These are phyloP conservation scores for Calameuta idolon DNA, from an alignment of 2,888 invertebrate species.

Conservation along the genomic window DNA sequence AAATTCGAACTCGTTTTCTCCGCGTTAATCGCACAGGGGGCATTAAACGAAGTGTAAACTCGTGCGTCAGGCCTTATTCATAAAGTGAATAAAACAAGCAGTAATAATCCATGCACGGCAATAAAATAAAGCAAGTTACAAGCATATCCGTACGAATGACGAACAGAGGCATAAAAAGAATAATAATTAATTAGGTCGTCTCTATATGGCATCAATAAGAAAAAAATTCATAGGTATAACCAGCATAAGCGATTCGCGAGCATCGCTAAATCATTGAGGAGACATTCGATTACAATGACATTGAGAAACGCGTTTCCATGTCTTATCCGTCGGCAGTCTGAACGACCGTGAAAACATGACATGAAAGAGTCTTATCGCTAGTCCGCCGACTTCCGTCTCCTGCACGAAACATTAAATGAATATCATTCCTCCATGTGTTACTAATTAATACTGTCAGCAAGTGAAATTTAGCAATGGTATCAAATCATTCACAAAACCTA, in stretches of 20 bases:
- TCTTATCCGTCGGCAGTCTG: neutral
- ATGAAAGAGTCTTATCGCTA: neutral
- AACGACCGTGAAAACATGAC: neutral
- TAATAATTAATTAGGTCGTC: neutral
- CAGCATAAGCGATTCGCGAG: neutral
- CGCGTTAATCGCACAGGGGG: constrained; percentile 1
- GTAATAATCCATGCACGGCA: neutral
- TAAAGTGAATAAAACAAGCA: neutral
- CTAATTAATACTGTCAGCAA: neutral
- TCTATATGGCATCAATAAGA: neutral
- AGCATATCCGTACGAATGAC: no score
- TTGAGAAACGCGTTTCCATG: neutral
- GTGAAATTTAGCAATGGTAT: neutral
- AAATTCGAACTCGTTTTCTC: neutral
- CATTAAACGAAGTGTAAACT: constrained; percentile 11
- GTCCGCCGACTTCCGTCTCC: neutral
- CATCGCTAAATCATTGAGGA: neutral
- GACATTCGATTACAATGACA: neutral
- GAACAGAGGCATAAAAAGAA: neutral
- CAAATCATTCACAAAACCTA: neutral
- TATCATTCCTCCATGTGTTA: neutral
- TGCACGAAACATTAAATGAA: neutral
- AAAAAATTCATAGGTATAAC: neutral
- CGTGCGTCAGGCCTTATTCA: neutral
- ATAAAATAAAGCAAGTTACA: neutral